phyloP scores from a whole-genome alignment of 2,888 invertebrate genomes.

The Ennomos quercinarius region DNA sequence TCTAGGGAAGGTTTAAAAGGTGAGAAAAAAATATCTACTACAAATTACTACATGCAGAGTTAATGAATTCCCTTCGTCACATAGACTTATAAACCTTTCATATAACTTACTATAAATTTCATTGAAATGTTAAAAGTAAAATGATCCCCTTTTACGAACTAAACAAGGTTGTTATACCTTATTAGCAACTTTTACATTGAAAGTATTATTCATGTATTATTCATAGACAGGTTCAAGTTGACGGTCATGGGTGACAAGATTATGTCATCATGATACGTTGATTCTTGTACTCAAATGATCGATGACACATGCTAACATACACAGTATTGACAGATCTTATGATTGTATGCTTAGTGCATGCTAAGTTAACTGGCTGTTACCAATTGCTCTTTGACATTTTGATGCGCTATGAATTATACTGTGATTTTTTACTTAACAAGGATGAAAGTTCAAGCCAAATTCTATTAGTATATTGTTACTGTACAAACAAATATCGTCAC shows the following conservation, averaged over 20 bases:
- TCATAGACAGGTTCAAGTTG: conserved; percentile 31
- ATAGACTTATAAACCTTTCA: too few relatives aligned
- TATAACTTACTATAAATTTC: too few relatives aligned
- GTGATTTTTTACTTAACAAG: too few relatives aligned
- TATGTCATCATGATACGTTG: conserved; percentile 25
- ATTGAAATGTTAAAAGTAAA: too few relatives aligned
- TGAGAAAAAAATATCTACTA: too few relatives aligned
- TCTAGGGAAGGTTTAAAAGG: too few relatives aligned
- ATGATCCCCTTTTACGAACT: not conserved
- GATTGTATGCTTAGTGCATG: conserved; percentile 30
- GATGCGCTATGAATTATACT: not conserved
- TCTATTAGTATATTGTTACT: too few relatives aligned
- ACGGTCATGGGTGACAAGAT: conserved; percentile 32
- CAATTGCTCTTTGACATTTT: conserved; percentile 15
- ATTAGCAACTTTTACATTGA: conserved; percentile 8
- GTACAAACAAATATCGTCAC: too few relatives aligned
- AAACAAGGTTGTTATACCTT: conserved; percentile 5
- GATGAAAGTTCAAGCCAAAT: too few relatives aligned
- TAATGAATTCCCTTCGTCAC: too few relatives aligned
- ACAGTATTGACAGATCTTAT: conserved; percentile 17
- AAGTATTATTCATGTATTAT: conserved; percentile 18
- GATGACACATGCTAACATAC: conserved; percentile 23
- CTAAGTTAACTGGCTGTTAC: conserved; percentile 18
- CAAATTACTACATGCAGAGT: too few relatives aligned
- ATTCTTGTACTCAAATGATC: conserved; percentile 8